A percentile compares a stretch with the other conserved stretches of the same genome.
phyloP scores from a whole-genome alignment of 2,888 invertebrate genomes.

The Nasonia oneida region DNA sequence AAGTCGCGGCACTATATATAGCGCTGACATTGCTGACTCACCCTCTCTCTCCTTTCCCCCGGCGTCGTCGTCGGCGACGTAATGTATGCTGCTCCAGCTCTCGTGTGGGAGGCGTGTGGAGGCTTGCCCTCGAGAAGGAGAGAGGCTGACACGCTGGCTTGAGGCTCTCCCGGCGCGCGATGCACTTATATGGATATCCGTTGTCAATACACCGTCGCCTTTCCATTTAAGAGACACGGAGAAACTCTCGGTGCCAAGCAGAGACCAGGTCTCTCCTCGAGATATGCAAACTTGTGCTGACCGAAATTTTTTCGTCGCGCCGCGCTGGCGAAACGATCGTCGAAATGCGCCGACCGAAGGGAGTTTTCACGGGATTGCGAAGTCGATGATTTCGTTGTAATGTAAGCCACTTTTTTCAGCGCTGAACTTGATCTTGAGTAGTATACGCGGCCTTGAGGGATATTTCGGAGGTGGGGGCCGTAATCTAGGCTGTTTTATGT shows the following conservation, averaged over 20 bases:
- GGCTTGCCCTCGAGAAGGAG: constrained; percentile 54
- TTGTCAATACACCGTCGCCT: constrained; percentile 69
- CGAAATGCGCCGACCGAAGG: not conserved
- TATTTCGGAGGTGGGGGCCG: not conserved
- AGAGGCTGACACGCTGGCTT: constrained; percentile 59
- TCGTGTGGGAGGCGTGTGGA: constrained; percentile 64
- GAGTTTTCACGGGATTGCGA: not conserved
- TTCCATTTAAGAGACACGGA: constrained; percentile 67
- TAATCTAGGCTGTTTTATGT: constrained; percentile 31
- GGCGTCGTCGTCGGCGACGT: constrained; percentile 56
- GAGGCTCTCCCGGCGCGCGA: constrained; percentile 62
- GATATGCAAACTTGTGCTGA: not conserved
- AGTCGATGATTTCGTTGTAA: not conserved
- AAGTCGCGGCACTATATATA: constrained; percentile 75
- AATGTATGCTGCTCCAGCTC: constrained; percentile 40
- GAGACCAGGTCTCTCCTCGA: not conserved
- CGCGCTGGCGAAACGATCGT: not conserved
- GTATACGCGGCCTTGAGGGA: constrained; percentile 2
- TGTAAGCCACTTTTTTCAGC: not conserved
- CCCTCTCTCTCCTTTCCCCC: constrained; percentile 63
- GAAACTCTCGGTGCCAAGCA: not conserved
- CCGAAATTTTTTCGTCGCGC: not conserved
- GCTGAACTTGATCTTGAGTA: constrained; percentile 37
- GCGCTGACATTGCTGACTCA: constrained; percentile 77
- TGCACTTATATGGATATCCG: constrained; percentile 76